Base-by-base conservation (phyloP, 2,797 vertebrate genomes). In the Periophthalmus magnuspinnatus region DNA sequence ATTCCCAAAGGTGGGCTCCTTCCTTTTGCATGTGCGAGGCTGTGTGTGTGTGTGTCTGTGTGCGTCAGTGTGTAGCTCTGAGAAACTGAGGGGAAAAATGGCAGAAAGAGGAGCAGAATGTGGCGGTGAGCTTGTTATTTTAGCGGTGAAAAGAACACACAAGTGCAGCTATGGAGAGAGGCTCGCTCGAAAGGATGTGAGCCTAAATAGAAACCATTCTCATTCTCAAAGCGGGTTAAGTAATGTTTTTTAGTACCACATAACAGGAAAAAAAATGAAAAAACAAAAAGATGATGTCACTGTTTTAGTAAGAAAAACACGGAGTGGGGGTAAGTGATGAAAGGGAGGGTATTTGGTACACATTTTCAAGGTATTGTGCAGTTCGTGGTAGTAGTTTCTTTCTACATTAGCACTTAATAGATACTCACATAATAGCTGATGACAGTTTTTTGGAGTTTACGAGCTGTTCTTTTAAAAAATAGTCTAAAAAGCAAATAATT, bases 101-200 rank as follows among this genome's bases (percentile, higher is more conserved):
- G 67, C 71, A 76, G 65, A 70, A 73, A 74, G 71, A 9, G 0
- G 21, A 24, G 72, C 50, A 60, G 69, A 80, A 65, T 72, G 72
- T 65, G 71, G 81, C 38, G 73, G 55, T 50, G 22, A 69, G 65
- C 78, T 81, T 85, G 74, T 86, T 85, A 84, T 76, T 81, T 55
- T 77, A 47, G 74, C 17, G 56, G 64, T 70, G 60, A 74, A 79
- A 82, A 74, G 50, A 11, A 60, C 28, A 66, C 41, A 60, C 65
- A 38, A 38, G n/a, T 17, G 21, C 55, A 56, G 54, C 59, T 41
- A 59, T 22, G 11, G 28, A 75, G 28, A 54, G 28, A 16, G 34
- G 65, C 63, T 69, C 59, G 5, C 13, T 68, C 24, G 71, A 73
- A 11, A 56, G 45, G 11, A 80, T 55, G 77, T 77, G 76, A 74